phyloP scores from a whole-genome alignment of 1,140 invertebrate species.

The Microplitis demolitor region DNA sequence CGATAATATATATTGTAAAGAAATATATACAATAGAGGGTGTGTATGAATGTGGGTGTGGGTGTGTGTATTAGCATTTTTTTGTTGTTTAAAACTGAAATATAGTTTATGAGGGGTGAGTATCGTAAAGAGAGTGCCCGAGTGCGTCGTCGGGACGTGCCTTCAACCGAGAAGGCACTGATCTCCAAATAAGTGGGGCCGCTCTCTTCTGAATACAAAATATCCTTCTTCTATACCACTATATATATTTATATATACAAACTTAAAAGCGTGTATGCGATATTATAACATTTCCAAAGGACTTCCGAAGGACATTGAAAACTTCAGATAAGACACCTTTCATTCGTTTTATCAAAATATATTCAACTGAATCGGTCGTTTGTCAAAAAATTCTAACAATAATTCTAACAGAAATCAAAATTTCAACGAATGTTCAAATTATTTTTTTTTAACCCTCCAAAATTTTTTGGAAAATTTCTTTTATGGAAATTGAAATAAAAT shows the following conservation, averaged over 20 bases:
- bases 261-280: background rate
- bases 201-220: conserved; percentile 57
- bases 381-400: background rate
- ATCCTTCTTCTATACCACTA: background rate
- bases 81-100: conserved; percentile 63
- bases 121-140: conserved; percentile 35
- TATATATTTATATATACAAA: background rate
- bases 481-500: too few species aligned
- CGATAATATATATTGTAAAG: conserved; percentile 22
- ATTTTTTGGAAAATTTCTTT: too few species aligned
- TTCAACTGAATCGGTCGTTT: background rate
- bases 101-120: conserved; percentile 41
- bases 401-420: too few species aligned
- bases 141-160: conserved; percentile 34
- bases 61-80: conserved; percentile 56
- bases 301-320: conserved; percentile 22
- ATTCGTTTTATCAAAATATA: background rate
- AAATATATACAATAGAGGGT: background rate
- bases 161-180: conserved; percentile 47
- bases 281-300: background rate
- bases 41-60: too few species aligned
- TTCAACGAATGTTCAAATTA: too few species aligned
- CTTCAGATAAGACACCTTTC: background rate
- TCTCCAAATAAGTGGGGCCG: conserved; percentile 60
- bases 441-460: too few species aligned